Conservation (phyloP, 2,797 vertebrate genomes). For the Halcyon badia region DNA sequence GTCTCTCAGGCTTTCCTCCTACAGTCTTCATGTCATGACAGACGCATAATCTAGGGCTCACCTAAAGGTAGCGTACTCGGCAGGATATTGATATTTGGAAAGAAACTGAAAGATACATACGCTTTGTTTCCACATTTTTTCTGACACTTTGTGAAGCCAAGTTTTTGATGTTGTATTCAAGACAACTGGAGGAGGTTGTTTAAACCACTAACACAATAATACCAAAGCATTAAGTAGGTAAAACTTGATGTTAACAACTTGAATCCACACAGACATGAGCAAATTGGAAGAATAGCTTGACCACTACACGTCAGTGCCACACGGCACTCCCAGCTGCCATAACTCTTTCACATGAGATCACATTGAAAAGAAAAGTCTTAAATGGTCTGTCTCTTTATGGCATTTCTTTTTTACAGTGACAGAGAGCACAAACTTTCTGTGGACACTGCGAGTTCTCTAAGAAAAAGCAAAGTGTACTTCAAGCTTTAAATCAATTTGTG, state of each 20-base stretch:
- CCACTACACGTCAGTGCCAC: not conserved
- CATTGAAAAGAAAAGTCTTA: slow-evolving; percentile 53
- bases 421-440: slow-evolving; percentile 55
- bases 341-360: slow-evolving; percentile 48
- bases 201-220: not conserved
- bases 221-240: not conserved
- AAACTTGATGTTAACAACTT: not conserved
- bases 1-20: not conserved
- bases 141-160: not conserved
- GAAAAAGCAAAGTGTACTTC: slow-evolving; percentile 12
- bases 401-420: not conserved
- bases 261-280: not conserved
- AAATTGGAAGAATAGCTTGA: not conserved
- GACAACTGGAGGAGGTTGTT: not conserved
- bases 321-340: not conserved
- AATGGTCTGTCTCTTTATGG: slow-evolving; percentile 21
- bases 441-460: slow-evolving; percentile 17
- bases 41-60: not conserved
- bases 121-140: not conserved
- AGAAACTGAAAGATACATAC: not conserved
- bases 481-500: slow-evolving; percentile 76
- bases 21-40: not conserved
- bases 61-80: not conserved
- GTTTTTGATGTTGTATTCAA: not conserved
- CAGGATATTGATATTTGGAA: not conserved